Base-by-base conservation (phyloP, 2,113 vertebrate species). In the Erinaceus europaeus region DNA sequence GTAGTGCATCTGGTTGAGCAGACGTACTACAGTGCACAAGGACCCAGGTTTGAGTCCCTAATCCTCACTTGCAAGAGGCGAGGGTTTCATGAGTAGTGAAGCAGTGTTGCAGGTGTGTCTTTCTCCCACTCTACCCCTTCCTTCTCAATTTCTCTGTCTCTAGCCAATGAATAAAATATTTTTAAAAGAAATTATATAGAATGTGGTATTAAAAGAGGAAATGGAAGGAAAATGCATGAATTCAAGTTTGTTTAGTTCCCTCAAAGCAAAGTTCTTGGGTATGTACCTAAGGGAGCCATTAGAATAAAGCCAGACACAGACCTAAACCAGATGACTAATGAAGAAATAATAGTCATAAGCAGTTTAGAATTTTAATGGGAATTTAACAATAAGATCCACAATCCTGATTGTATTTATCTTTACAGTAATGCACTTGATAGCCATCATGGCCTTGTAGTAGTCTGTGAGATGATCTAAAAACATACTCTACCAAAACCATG, bases 351-450 rank as follows among this genome's bases (percentile, higher is more conserved):
- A 68, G 76, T 50, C 46, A 14, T 36, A 65, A 81, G 40, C 61
- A 80, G 52, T 73, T 38, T 32, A 46, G 23, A 73, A 74, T 81
- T 75, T 86, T 61, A 79, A 68, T 74, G 81, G 67, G 73, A 83
- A 76, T 64, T 62, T 86, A 36, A 42, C 89, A 92, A 68, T 83
- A 72, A 73, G 23, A 9, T 27, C 25, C 55, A 79, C 48, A 67
- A 34, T 64, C 23, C n/a, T 77, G 21, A 8, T 62, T 71, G 7
- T 75, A 27, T 42, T 14, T 57, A 55, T 55, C 59, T 86, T 88
- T 55, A 57, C 69, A 78, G 29, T 67, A 59, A 91, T 48, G 78
- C 59, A 72, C 44, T 80, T 20, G 50, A 15, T 67, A 75, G 12
- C 27, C 4, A 0, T n/a, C 2, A 40, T 61, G 23, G 9, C 61